Percentiles rank a stretch among this genome's conserved stretches.
These are phyloP conservation scores for Armadillidium nasatum DNA, from an alignment of 1,140 invertebrate species.

Conservation along the genomic window DNA sequence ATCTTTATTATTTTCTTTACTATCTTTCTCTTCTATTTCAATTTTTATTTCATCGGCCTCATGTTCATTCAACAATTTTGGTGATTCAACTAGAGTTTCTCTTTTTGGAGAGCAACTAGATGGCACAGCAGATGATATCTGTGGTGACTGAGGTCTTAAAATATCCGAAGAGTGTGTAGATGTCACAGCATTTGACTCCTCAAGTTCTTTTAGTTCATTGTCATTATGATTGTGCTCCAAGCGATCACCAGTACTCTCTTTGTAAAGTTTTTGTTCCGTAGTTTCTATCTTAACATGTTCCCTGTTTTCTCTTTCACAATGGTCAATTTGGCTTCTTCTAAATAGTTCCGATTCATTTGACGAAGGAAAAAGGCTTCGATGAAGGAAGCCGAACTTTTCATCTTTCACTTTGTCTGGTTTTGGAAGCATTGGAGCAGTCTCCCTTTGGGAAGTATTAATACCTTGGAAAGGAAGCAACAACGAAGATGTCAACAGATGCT, in stretches of 20 bases:
- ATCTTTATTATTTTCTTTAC: background rate
- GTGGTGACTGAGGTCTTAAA: background rate
- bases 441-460: background rate
- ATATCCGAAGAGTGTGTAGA: background rate
- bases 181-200: background rate
- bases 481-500: slow-evolving; percentile 38
- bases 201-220: background rate
- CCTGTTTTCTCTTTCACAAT: background rate
- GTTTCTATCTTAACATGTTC: background rate
- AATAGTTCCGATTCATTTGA: background rate
- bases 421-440: background rate
- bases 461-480: slow-evolving; percentile 39
- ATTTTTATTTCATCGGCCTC: background rate
- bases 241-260: too few species aligned
- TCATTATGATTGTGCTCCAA: background rate
- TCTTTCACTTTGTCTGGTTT: background rate
- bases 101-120: background rate
- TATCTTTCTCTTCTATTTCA: background rate
- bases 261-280: background rate
- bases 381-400: background rate
- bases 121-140: background rate
- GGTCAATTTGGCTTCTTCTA: background rate
- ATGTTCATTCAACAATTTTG: background rate
- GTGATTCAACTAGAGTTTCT: background rate
- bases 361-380: background rate